phyloP scores from a whole-genome alignment of 2,888 invertebrate species.

The Troglohyphantes excavatus region DNA sequence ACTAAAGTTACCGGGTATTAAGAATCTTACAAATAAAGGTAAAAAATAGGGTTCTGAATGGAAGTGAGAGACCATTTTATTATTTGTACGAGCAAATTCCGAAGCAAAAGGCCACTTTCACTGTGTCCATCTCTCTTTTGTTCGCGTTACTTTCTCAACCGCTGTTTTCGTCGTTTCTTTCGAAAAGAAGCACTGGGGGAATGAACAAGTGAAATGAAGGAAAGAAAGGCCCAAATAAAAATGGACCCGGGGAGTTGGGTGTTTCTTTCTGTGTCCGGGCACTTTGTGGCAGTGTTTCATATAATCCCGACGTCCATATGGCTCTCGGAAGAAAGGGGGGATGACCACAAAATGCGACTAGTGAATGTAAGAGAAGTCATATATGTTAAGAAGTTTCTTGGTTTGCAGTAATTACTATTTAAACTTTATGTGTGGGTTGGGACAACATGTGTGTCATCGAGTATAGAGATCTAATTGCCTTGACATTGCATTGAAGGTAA shows the following conservation, averaged over 20 bases:
- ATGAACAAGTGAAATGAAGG: constrained; percentile 73
- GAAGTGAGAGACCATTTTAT: constrained; percentile 16
- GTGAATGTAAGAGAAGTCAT: no score
- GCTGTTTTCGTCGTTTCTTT: constrained; percentile 28
- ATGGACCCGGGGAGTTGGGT: constrained; percentile 49
- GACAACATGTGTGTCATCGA: no score
- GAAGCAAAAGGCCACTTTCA: constrained; percentile 59
- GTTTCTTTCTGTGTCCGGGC: constrained; percentile 58
- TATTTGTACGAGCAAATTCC: constrained; percentile 23
- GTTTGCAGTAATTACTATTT: no score
- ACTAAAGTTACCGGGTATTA: no score
- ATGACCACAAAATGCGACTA: constrained; percentile 23
- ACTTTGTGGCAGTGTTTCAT: constrained; percentile 74
- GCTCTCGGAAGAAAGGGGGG: not conserved
- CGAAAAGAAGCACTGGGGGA: constrained; percentile 36
- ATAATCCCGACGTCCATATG: constrained; percentile 53
- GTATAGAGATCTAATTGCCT: no score
- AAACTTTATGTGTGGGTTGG: no score
- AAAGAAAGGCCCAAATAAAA: constrained; percentile 33
- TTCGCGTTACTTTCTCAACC: constrained; percentile 19
- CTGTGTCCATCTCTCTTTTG: constrained; percentile 50
- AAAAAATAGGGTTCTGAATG: constrained; percentile 16
- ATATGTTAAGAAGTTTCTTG: no score
- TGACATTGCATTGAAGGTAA: no score
- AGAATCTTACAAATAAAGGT: no score